phyloP scores from a whole-genome alignment of 2,888 invertebrate species.

The Ametastegia equiseti region DNA sequence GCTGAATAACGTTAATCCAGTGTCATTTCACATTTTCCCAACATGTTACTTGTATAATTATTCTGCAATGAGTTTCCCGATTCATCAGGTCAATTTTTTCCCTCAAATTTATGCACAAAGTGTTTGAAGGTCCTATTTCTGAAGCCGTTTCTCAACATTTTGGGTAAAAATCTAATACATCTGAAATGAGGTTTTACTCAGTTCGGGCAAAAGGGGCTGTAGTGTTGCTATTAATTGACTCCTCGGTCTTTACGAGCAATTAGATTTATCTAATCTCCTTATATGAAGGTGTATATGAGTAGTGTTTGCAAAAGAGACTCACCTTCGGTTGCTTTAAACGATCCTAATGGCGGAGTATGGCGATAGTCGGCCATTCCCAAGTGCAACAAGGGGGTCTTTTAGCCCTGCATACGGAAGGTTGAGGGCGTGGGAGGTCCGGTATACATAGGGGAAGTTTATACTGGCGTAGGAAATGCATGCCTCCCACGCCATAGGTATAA shows the following conservation, averaged over 20 bases:
- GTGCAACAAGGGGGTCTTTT: slow-evolving; percentile 3
- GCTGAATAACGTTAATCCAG: no score
- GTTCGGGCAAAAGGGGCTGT: neutral
- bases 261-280: neutral
- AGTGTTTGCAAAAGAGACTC: neutral
- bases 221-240: neutral
- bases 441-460: neutral
- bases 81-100: no score
- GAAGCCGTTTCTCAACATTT: no score
- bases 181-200: neutral
- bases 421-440: slow-evolving; percentile 26
- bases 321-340: slow-evolving; percentile 21
- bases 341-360: slow-evolving; percentile 22
- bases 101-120: no score
- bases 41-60: no score
- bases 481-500: slow-evolving; percentile 22
- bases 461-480: slow-evolving; percentile 34
- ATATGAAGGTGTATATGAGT: neutral
- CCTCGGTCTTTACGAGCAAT: neutral
- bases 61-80: no score
- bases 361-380: slow-evolving; percentile 25
- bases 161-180: neutral
- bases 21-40: no score
- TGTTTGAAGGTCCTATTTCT: no score
- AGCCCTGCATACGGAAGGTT: slow-evolving; percentile 1